Conservation (phyloP, 1,140 invertebrate genomes). For the Zaprionus kolodkinae region DNA sequence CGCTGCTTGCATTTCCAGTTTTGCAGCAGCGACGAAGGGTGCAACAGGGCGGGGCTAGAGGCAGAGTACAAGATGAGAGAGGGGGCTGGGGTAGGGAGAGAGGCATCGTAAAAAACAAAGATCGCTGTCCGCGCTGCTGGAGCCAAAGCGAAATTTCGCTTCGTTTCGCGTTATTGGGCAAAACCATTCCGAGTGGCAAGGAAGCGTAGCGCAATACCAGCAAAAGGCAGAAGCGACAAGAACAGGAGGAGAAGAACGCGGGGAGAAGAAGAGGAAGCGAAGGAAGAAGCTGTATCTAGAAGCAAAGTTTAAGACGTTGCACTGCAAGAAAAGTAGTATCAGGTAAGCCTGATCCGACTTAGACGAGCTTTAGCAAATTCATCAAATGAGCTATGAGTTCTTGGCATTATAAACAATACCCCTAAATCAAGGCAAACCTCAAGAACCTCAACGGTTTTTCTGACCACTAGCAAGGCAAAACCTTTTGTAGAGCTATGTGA, state of each 20-base stretch:
- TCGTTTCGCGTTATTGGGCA: slow-evolving; percentile 74
- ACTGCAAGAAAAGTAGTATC: slow-evolving; percentile 53
- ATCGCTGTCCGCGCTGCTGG: slow-evolving; percentile 76
- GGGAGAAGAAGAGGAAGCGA: not conserved
- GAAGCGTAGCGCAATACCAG: slow-evolving; percentile 61
- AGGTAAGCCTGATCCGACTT: not conserved
- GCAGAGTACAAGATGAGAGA: not conserved
- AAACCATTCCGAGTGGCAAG: slow-evolving; percentile 69
- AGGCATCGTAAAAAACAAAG: slow-evolving; percentile 72
- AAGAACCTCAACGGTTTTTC: not conserved
- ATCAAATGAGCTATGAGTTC: too few species aligned
- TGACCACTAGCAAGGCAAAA: not conserved
- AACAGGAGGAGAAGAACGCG: not conserved
- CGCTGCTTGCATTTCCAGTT: slow-evolving; percentile 79
- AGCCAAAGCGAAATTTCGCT: slow-evolving; percentile 64
- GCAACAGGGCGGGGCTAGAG: slow-evolving; percentile 5
- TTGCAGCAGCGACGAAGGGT: slow-evolving; percentile 54
- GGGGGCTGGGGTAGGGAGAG: not conserved
- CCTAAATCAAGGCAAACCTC: not conserved
- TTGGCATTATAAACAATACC: not conserved
- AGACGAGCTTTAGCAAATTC: not conserved
- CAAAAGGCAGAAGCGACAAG: not conserved
- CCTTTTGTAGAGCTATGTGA: not conserved
- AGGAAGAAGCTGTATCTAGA: not conserved
- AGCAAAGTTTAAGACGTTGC: slow-evolving; percentile 32